Evolutionary conservation across 2,113 vertebrate species (phyloP).

Genomic region (Thamnaconus septentrionalis): DNA sequence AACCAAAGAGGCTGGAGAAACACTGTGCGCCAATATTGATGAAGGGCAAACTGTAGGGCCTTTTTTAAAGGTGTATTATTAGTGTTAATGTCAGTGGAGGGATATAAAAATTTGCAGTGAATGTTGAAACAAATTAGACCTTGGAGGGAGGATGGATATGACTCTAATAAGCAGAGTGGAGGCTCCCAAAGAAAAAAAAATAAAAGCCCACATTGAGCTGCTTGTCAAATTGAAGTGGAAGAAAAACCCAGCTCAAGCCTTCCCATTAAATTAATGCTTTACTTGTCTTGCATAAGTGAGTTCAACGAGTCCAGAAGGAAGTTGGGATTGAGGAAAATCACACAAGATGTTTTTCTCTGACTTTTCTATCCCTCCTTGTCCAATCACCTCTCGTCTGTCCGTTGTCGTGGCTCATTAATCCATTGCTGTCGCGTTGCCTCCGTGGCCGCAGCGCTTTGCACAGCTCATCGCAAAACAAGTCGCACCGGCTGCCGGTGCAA

Average conservation of each 20-base stretch:
- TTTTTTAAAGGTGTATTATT: slow-evolving; percentile 19
- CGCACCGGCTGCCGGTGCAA: slow-evolving; percentile 55
- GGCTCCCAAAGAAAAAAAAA: slow-evolving; percentile 10
- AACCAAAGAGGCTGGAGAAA: slow-evolving; percentile 24
- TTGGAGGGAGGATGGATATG: slow-evolving; percentile 2
- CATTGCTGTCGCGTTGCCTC: slow-evolving; percentile 8
- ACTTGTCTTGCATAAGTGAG: slow-evolving; percentile 44
- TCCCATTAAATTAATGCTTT: slow-evolving; percentile 61
- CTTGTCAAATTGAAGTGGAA: slow-evolving; percentile 31
- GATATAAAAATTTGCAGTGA: slow-evolving; percentile 2
- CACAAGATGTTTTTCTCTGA: slow-evolving; percentile 20
- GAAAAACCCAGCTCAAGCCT: slow-evolving; percentile 28
- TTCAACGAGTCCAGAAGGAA: slow-evolving; percentile 47
- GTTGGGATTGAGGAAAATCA: slow-evolving; percentile 15
- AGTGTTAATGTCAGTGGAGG: slow-evolving; percentile 11
- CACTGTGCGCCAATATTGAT: slow-evolving; percentile 31
- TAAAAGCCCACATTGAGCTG: slow-evolving; percentile 15
- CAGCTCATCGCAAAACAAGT: slow-evolving; percentile 52
- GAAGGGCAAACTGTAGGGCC: slow-evolving; percentile 1
- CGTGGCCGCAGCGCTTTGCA: slow-evolving; percentile 26
- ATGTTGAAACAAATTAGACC: slow-evolving; percentile 19
- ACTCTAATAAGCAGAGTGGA: slow-evolving; percentile 18
- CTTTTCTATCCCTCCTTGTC: slow-evolving; percentile 8
- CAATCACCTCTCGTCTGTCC: slow-evolving; percentile 24
- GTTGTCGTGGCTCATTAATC: slow-evolving; percentile 38